Evolutionary conservation across 1,140 invertebrate species (phyloP), one percentile per base, ranked within the genome.

Genomic region (Berghia stephanieae): DNA sequence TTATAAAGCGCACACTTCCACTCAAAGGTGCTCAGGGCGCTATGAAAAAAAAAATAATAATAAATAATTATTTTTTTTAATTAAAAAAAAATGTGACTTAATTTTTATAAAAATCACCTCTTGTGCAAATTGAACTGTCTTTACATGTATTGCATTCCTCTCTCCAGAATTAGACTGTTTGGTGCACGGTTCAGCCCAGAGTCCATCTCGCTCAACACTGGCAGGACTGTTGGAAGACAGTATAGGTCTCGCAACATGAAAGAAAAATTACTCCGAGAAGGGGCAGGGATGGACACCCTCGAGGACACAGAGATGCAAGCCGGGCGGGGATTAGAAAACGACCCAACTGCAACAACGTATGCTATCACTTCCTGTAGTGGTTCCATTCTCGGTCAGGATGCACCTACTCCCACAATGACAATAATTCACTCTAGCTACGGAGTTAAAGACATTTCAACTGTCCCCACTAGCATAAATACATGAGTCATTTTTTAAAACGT

Each of bases 111-210:
- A 57, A 6, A 57, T 2, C 8, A 57, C 8, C 10, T 57, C 6
- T 57, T n/a, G 24, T 8, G 55, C 21, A 21, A 2, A 6, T 27
- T 27, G 34, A 21, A 57, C n/a, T 57, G 10, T 57, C 10, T 57
- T 57, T 21, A 3, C 18, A 18, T 34, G 36, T 67, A 5, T 70
- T 42, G 36, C 31, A 27, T 70, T 43, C 38, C 21, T 42, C 8
- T 43, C n/a, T 80, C 21, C 78, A 85, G 84, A 79, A 81, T 85
- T 27, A 78, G 78, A 13, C 69, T 81, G 42, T 82, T 75, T 43
- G 84, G 82, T 2, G 81, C 83, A 0, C 60, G 70, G 1, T 84
- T 82, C 44, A 84, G 78, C 67, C 83, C 84, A 46, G 84, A 85
- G 46, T 81, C 80, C 49, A 75, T 83, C 31, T 83, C 84, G 1